Conservation (phyloP, 2,113 vertebrate species). For the Channa maculata region DNA sequence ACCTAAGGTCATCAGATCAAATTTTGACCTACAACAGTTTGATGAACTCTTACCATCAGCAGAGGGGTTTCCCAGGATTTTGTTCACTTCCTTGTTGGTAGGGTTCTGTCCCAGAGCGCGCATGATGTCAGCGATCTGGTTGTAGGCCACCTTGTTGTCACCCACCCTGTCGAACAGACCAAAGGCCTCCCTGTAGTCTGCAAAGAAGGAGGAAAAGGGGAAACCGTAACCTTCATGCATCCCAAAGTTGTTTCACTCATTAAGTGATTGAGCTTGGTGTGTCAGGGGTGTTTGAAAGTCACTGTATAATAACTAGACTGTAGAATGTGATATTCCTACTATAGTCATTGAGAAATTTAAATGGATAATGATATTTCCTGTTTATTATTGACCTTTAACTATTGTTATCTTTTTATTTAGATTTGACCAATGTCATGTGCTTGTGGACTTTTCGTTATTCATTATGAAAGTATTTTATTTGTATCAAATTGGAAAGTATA, state of each 20-base stretch:
- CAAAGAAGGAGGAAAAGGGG: neutral
- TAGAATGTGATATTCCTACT: neutral
- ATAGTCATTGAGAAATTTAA: neutral
- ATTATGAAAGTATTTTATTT: too few species aligned
- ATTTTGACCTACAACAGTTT: neutral
- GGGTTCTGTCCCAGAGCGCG: constrained; percentile 98
- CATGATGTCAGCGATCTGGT: constrained; percentile 95
- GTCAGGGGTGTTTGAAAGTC: neutral
- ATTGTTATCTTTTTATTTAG: too few species aligned
- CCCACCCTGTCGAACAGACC: constrained; percentile 98
- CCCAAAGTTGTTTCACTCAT: neutral
- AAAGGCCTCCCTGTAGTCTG: constrained; percentile 99
- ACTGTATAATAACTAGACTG: neutral
- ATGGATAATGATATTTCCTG: neutral
- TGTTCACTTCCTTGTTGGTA: constrained; percentile 94
- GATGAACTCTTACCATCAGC: constrained; percentile 86
- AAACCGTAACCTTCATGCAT: neutral
- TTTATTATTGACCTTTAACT: too few species aligned
- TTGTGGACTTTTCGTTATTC: too few species aligned
- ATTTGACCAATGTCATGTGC: too few species aligned
- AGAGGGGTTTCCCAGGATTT: constrained; percentile 90
- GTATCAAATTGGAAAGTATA: too few species aligned
- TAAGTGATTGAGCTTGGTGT: neutral
- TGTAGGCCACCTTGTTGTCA: constrained; percentile 91
- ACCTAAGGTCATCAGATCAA: neutral